These are phyloP conservation scores for Thalassoma bifasciatum DNA, from an alignment of 2,113 vertebrate genomes.

Conservation along the genomic window DNA sequence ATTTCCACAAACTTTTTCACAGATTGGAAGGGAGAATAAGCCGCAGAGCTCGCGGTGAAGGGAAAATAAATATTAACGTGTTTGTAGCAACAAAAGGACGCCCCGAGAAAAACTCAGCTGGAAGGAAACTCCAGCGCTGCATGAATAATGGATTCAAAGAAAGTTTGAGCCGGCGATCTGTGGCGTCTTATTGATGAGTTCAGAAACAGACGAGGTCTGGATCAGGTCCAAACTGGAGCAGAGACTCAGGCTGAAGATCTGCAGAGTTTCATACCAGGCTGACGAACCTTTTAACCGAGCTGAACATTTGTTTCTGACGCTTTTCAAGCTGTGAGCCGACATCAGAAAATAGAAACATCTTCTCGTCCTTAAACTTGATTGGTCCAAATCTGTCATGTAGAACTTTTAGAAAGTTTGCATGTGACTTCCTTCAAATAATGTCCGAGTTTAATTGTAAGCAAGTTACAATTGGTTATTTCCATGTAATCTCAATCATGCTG, in stretches of 20 bases:
- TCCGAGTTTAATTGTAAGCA: too few relatives aligned
- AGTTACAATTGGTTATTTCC: too few relatives aligned
- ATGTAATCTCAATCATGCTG: too few relatives aligned
- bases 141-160: slow-evolving; percentile 70
- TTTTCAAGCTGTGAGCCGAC: too few relatives aligned
- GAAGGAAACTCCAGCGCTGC: slow-evolving; percentile 30
- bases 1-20: slow-evolving; percentile 33
- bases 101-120: slow-evolving; percentile 36
- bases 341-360: too few relatives aligned
- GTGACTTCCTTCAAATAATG: too few relatives aligned
- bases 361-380: too few relatives aligned
- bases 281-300: too few relatives aligned
- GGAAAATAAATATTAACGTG: slow-evolving; percentile 41
- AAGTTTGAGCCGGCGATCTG: slow-evolving; percentile 40
- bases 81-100: not conserved
- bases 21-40: slow-evolving; percentile 22
- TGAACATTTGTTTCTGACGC: too few relatives aligned
- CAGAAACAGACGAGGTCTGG: slow-evolving; percentile 50
- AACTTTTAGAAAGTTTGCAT: too few relatives aligned
- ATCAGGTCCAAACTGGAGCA: slow-evolving; percentile 29
- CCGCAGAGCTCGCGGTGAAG: slow-evolving; percentile 13
- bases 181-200: slow-evolving; percentile 61
- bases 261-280: not conserved
- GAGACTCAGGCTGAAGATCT: slow-evolving; percentile 21
- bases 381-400: too few relatives aligned